Evolutionary conservation across 2,113 vertebrate species (phyloP).

Genomic region (Camelus dromedarius): DNA sequence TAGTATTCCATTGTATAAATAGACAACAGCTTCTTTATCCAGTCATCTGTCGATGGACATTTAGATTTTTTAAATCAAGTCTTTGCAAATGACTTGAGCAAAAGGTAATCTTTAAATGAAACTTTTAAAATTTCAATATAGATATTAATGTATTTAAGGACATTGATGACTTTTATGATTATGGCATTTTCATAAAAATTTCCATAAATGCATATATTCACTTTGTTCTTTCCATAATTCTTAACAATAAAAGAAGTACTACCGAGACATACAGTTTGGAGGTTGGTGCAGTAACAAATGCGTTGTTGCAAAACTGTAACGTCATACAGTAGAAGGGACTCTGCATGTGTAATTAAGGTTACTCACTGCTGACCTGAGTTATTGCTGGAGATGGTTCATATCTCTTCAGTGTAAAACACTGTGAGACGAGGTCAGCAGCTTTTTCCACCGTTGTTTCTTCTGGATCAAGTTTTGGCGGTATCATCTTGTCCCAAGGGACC

Average conservation of each 20-base stretch:
- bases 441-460: slow-evolving; percentile 82
- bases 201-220: background rate
- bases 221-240: background rate
- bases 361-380: slow-evolving; percentile 85
- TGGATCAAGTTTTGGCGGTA: slow-evolving; percentile 81
- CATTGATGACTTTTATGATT: background rate
- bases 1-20: too few species aligned
- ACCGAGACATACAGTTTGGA: background rate
- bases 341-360: background rate
- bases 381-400: slow-evolving; percentile 82
- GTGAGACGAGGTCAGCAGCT: slow-evolving; percentile 83
- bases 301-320: background rate
- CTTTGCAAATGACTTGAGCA: background rate
- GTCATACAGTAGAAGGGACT: background rate
- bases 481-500: slow-evolving; percentile 84
- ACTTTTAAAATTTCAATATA: background rate
- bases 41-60: too few species aligned
- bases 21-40: too few species aligned
- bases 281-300: background rate
- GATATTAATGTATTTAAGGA: background rate
- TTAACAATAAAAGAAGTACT: background rate
- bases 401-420: slow-evolving; percentile 80
- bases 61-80: too few species aligned
- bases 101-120: background rate
- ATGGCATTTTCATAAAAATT: background rate